Base-by-base conservation (phyloP, 2,797 vertebrate species). In the Streptopelia turtur region DNA sequence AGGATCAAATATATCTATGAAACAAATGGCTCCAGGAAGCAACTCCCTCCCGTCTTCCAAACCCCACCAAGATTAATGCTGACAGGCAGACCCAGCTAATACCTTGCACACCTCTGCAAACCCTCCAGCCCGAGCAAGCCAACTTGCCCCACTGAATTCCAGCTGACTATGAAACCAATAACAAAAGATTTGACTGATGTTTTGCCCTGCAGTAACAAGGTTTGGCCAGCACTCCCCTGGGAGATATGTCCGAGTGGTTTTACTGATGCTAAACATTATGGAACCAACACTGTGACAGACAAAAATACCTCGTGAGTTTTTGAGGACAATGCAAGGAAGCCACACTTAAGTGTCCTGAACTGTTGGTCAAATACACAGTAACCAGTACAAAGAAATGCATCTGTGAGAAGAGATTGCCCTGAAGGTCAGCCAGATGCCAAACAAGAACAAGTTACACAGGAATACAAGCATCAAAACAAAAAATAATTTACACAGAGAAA, bases 111-210 rank as follows among this genome's bases (percentile, higher is more conserved):
- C 31, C 70, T 63, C 60, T 37, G 39, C 68, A 52, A 52, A 52
- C 39, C 68, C 68, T 79, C 30, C 69, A 74, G 69, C 63, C 69
- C n/a, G 7, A 28, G 41, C 17, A 6, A 22, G 37, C 22, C 57
- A 59, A 41, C 20, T 14, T 4, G 0, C 45, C 65, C 60, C 0
- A 0, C 25, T 3, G 1, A 45, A 43, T 16, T n/a, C 70, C 7
- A 1, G 13, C 25, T 63, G 77, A 33, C 49, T 16, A 25, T 14
- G 28, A 39, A 63, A 66, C 31, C 45, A 39, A 22, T 15, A 18
- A 39, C 33, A 25, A 76, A 30, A 5, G n/a, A 11, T 68, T 28
- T 37, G 53, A 39, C 18, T 28, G 30, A 70, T 66, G 35, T 52
- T 71, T 49, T 72, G 59, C 30, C 22, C 49, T 14, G 24, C 25